Base-by-base conservation (phyloP, 2,113 vertebrate species). In the Vidua macroura region DNA sequence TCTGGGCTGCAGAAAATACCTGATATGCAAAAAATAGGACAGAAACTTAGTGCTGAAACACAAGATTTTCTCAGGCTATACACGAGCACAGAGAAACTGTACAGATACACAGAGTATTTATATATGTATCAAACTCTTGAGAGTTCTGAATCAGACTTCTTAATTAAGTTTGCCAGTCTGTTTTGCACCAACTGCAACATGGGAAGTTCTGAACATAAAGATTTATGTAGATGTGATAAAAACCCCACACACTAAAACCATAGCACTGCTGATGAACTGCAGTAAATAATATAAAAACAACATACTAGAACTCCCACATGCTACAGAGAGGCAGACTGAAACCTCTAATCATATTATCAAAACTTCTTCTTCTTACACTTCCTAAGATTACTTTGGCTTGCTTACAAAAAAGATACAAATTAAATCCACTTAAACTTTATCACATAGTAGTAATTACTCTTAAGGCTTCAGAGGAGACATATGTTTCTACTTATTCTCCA, bases 1-100 rank as follows among this genome's bases (percentile, higher is more conserved):
- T 95, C 99, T 98, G 59, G 99, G 99, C 97, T 99, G 99, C 63
- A 99, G 98, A 89, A 99, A 99, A 98, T 99, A 99, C 99, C 99
- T 99, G 96, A 62, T 35, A 75, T 3, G 30, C n/a, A 90, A 93
- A 95, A 93, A 86, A 92, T 20, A 90, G 88, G 52, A 53, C 48
- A 94, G 51, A 86, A 21, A 19, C 46, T 72, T 75, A 56, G 20
- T 66, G 69, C 53, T 92, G 73, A 90, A 90, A 80, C 22, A 73
- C 8, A 62, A 44, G 24, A 83, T 64, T 52, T 55, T 82, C 53
- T 83, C 67, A 68, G 55, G 19, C 23, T 87, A 59, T 24, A 49
- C 7, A 68, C n/a, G 11, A 84, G 37, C 46, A 30, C 12, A 74
- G 5, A 83, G 28, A 88, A 83, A 83, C 59, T 14, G 21, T 41